Evolutionary conservation across 2,888 invertebrate genomes (phyloP).

Genomic region (Hirtodrosophila duncani): DNA sequence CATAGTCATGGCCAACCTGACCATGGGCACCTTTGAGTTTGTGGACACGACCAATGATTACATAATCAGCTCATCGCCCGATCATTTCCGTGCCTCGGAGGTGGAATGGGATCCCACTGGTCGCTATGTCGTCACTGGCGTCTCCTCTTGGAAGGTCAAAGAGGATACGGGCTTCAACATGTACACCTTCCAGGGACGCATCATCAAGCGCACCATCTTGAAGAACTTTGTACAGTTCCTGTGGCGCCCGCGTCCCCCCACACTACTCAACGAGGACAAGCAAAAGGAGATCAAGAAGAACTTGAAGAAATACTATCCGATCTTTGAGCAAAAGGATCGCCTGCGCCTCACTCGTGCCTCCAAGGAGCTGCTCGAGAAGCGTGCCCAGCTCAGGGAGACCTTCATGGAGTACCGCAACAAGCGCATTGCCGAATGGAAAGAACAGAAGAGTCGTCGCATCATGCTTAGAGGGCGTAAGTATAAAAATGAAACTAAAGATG

Average conservation of each 20-base stretch:
- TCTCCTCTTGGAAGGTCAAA: constrained; percentile 97
- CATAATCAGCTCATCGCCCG: constrained; percentile 94
- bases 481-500: not conserved
- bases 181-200: constrained; percentile 96
- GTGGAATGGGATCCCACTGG: constrained; percentile 99
- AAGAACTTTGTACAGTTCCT: constrained; percentile 96
- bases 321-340: constrained; percentile 97
- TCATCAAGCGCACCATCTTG: constrained; percentile 87
- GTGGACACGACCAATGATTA: constrained; percentile 96
- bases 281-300: constrained; percentile 98
- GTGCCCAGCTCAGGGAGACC: constrained; percentile 91
- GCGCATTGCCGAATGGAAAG: constrained; percentile 86
- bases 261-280: constrained; percentile 89
- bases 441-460: constrained; percentile 88
- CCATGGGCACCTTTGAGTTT: constrained; percentile 94
- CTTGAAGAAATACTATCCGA: constrained; percentile 96
- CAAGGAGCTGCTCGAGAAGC: constrained; percentile 95
- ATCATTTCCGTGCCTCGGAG: constrained; percentile 95
- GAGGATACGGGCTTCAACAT: constrained; percentile 96
- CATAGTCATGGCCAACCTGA: constrained; percentile 93
- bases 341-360: constrained; percentile 94
- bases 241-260: constrained; percentile 96
- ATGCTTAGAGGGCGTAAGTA: constrained; percentile 91
- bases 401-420: constrained; percentile 89
- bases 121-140: constrained; percentile 95